Evolutionary conservation across 2,888 invertebrate species (phyloP).

Genomic region (Papilio protenor): DNA sequence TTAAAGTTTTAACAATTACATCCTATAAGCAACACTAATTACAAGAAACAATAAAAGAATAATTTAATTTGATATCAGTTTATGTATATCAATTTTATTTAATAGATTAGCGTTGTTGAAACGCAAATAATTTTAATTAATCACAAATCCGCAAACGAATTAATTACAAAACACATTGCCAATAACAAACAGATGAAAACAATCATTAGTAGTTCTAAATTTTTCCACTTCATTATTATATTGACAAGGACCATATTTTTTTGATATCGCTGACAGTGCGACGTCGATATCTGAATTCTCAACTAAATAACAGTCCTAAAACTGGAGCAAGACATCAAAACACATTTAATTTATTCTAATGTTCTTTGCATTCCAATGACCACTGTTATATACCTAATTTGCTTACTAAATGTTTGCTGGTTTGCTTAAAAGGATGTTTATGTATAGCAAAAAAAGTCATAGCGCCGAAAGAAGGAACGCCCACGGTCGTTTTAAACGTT

Average conservation of each 20-base stretch:
- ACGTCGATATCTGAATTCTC: conserved; percentile 41
- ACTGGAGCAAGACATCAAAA: conserved; percentile 66
- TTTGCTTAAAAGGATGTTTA: conserved; percentile 29
- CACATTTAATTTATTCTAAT: conserved; percentile 57
- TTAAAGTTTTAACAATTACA: not conserved
- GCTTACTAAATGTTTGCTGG: conserved; percentile 29
- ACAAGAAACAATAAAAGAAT: no score
- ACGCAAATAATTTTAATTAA: not conserved
- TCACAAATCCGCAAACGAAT: not conserved
- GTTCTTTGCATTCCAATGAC: conserved; percentile 57
- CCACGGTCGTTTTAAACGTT: not conserved
- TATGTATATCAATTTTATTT: not conserved
- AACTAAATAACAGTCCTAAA: conserved; percentile 55
- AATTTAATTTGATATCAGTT: not conserved
- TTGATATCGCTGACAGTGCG: conserved; percentile 11
- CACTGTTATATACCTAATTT: conserved; percentile 37
- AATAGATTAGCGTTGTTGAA: not conserved
- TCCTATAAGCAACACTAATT: not conserved
- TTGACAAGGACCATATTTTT: conserved; percentile 29
- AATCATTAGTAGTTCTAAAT: conserved; percentile 15
- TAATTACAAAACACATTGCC: conserved; percentile 8
- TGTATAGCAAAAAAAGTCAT: conserved; percentile 24
- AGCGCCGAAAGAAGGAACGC: not conserved
- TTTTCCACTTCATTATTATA: conserved; percentile 33
- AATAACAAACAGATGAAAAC: conserved; percentile 25